These are phyloP conservation scores for Dermatemys mawii DNA, from an alignment of 2,113 vertebrate genomes.

Conservation along the genomic window DNA sequence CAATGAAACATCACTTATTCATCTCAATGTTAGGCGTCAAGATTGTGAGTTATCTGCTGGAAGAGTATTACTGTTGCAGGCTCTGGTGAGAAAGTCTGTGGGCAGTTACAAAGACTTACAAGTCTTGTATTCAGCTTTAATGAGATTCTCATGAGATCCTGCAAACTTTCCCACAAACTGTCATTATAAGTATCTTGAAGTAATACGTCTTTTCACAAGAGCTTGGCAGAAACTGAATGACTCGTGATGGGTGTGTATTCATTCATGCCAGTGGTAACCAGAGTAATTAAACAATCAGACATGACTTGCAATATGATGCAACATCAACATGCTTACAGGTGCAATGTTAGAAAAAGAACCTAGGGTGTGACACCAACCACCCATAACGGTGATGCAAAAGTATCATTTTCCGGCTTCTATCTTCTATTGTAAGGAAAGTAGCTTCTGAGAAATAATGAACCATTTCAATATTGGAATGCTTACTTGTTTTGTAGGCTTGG, in stretches of 20 bases:
- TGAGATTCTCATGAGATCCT: neutral
- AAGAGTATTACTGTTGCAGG: neutral
- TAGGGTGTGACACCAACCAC: slow-evolving; percentile 1
- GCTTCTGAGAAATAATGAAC: neutral
- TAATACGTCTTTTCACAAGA: slow-evolving; percentile 3
- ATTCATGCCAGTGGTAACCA: neutral
- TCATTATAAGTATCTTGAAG: neutral
- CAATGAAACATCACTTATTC: neutral
- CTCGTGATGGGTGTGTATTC: neutral
- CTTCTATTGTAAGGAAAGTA: neutral
- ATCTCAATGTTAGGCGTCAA: neutral
- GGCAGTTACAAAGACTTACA: neutral
- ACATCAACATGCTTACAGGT: neutral
- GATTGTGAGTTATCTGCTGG: neutral
- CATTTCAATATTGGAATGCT: neutral
- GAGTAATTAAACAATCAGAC: slow-evolving; percentile 2
- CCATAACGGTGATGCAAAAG: neutral
- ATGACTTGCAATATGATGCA: accelerated
- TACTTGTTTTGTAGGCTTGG: neutral
- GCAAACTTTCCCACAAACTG: slow-evolving; percentile 33
- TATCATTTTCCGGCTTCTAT: neutral
- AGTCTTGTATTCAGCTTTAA: neutral
- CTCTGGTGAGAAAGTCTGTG: neutral
- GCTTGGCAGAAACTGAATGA: neutral
- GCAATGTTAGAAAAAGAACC: neutral